Base-by-base conservation (phyloP, 2,113 vertebrate species). In the Peucedramus taeniatus region DNA sequence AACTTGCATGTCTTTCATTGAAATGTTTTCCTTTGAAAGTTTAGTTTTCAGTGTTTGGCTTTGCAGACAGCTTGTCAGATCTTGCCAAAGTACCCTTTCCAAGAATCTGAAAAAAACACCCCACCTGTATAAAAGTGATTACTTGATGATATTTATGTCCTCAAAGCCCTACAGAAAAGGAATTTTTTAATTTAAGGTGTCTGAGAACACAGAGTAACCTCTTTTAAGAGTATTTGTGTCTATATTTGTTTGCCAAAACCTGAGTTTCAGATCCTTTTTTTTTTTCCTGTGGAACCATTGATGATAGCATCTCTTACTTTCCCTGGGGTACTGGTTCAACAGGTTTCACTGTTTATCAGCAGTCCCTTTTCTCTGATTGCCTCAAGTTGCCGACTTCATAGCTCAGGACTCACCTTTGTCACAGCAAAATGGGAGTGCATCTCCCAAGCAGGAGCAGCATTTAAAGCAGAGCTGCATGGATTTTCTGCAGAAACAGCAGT, bases 11-110 rank as follows among this genome's bases (percentile, higher is more conserved):
- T 64, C 21, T 79, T 91, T 75, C 4, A 3, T 28, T 84, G 19
- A 94, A 84, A 75, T 47, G 4, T 24, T 91, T 74, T 83, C 28
- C 61, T 93, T 84, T 81, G 56, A 78, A 87, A 89, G 51, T 91
- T 76, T 68, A 19, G 7, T 31, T 70, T 92, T 87, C 40, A 59
- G 6, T 56, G 24, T 75, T 95, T 61, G 56, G 13, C 17, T 93
- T 83, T 87, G 27, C 30, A 94, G 56, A 51, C 13, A 78, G 24
- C 15, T 82, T 4, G 0, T 89, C 56, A 78, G 53, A 75, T 70
- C 65, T 75, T 78, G 80, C 49, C 49, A 68, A 87, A 78, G 10
- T n/a, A 74, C 13, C 39, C 18, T 78, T 90, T 89, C 59, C 39
- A 76, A 74, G n/a, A 70, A 5, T 28, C 26, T 77, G 11, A 0